These are phyloP conservation scores for Euthynnus affinis DNA, from an alignment of 2,797 vertebrate genomes.

Conservation along the genomic window DNA sequence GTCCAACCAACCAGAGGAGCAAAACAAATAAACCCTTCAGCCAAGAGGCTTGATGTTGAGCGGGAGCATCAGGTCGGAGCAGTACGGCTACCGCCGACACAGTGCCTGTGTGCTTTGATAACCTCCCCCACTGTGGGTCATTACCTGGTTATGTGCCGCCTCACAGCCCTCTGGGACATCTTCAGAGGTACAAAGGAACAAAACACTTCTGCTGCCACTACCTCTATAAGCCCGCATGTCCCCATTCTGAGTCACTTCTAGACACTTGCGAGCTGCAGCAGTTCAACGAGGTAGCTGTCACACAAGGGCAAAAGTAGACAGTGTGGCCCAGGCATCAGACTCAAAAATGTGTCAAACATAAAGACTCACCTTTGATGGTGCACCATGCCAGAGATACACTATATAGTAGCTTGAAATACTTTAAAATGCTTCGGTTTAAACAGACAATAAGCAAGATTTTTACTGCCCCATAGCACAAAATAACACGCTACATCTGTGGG, in stretches of 20 bases:
- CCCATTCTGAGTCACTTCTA: constrained; percentile 29
- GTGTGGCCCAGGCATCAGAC: too few relatives aligned
- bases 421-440: constrained; percentile 29
- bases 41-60: constrained; percentile 45
- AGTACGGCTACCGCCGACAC: constrained; percentile 58
- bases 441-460: constrained; percentile 25
- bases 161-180: constrained; percentile 45
- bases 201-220: constrained; percentile 42
- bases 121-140: constrained; percentile 57
- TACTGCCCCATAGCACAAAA: constrained; percentile 1
- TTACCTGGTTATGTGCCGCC: constrained; percentile 69
- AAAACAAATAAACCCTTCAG: constrained; percentile 67
- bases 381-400: background rate
- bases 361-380: constrained; percentile 35
- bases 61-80: constrained; percentile 46
- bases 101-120: constrained; percentile 63
- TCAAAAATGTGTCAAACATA: constrained; percentile 10
- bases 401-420: constrained; percentile 5
- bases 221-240: constrained; percentile 29
- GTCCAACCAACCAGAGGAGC: constrained; percentile 39
- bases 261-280: background rate
- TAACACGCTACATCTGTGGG: constrained; percentile 6
- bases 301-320: too few relatives aligned
- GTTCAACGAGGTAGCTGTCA: too few relatives aligned
- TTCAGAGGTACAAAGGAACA: constrained; percentile 50